Evolutionary conservation across 2,888 invertebrate genomes (phyloP).

Genomic region (Hemithea aestivaria): DNA sequence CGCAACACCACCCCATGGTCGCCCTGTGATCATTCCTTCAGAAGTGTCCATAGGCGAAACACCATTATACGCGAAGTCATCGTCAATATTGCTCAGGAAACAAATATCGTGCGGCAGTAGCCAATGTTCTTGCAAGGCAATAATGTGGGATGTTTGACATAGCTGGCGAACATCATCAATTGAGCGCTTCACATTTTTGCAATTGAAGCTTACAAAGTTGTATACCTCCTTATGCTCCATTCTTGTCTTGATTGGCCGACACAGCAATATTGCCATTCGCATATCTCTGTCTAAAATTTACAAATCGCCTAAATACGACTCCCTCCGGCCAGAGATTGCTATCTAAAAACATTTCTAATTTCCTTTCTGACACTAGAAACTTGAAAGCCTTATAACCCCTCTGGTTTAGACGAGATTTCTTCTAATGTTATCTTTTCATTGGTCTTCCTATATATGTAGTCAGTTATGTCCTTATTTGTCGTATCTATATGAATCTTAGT

Average conservation of each 20-base stretch:
- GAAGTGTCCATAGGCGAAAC: slow-evolving; percentile 6
- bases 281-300: slow-evolving; percentile 2
- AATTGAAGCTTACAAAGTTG: too few relatives aligned
- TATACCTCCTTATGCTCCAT: too few relatives aligned
- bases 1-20: too few relatives aligned
- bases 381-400: too few relatives aligned
- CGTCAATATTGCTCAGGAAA: slow-evolving; percentile 2
- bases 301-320: slow-evolving; percentile 5
- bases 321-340: slow-evolving; percentile 7
- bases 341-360: slow-evolving; percentile 4
- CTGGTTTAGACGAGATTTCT: too few relatives aligned
- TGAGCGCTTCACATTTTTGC: slow-evolving; percentile 8
- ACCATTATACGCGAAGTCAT: background rate
- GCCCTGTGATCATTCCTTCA: background rate
- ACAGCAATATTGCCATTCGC: background rate
- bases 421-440: too few relatives aligned
- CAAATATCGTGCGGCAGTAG: slow-evolving; percentile 7
- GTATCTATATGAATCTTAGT: too few relatives aligned
- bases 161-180: too few relatives aligned
- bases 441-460: too few relatives aligned
- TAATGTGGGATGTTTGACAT: background rate
- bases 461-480: too few relatives aligned
- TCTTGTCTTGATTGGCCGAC: slow-evolving; percentile 5
- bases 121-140: too few relatives aligned
- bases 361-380: too few relatives aligned